A percentile compares a stretch with the other conserved stretches of the same genome.
Conservation (phyloP, 2,888 invertebrate species). For the Pristionchus entomophagus region DNA sequence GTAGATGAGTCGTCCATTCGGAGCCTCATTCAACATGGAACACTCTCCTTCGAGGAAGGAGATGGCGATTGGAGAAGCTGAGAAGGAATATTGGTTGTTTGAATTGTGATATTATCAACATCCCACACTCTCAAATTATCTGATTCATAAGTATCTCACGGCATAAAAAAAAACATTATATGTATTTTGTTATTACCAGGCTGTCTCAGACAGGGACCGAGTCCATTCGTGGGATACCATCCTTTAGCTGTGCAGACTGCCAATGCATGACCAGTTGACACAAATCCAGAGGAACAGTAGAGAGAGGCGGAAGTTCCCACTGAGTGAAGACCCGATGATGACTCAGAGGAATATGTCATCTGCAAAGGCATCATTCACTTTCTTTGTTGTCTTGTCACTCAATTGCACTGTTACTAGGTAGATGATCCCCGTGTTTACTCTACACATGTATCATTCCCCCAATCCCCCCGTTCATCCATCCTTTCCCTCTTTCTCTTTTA, state of each 20-base stretch:
- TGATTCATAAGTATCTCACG: no score
- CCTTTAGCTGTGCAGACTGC: conserved; percentile 31
- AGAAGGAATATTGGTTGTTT: no score
- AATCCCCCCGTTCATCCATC: neutral
- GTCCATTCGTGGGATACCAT: conserved; percentile 32
- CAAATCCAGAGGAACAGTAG: neutral
- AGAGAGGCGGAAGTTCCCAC: conserved; percentile 18
- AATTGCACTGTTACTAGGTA: no score
- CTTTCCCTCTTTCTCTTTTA: neutral
- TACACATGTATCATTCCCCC: neutral
- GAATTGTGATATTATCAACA: no score
- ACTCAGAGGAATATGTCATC: neutral
- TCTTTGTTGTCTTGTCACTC: no score
- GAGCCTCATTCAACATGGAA: neutral
- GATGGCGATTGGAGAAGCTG: neutral
- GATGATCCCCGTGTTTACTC: neutral
- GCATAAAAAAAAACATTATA: no score
- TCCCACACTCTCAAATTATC: no score
- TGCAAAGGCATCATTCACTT: neutral
- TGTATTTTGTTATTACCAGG: neutral
- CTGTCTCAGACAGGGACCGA: conserved; percentile 25
- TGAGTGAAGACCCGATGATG: conserved; percentile 21
- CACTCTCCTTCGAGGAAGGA: neutral
- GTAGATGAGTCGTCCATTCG: neutral
- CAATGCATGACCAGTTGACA: conserved; percentile 9